Evolutionary conservation across 2,113 vertebrate species (phyloP), one percentile per base, ranked within the genome.

Genomic region (Irena cyanogastra): DNA sequence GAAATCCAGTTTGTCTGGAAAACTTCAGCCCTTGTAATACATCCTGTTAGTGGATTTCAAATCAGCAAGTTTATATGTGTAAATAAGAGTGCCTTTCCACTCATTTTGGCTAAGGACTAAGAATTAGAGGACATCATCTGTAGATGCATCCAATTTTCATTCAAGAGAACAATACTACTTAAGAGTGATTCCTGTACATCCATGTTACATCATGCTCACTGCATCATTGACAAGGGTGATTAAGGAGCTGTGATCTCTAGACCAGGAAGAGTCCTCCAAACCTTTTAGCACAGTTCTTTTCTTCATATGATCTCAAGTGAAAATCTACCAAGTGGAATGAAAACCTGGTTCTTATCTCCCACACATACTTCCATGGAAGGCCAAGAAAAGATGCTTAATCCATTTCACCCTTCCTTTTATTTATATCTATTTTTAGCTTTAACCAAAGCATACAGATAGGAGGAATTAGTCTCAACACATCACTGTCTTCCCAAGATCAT

Each of bases 1-100:
- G 91, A 95, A 95, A 94, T 90, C 89, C 84, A 93, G 78, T 87
- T 91, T 53, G 83, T 54, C 93, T 95, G 84, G 94, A 94, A 96
- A 94, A 93, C 66, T 49, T 63, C 30, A 54, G 81, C 47, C 50
- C 37, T 82, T 0, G 0, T 65, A 87, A 72, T 28, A 41, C 39
- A 80, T 88, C 87, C 89, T 90, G 54, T 83, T 42, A 76, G 49
- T 76, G 82, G 63, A 72, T 89, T 93, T 84, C 82, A 95, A 90
- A 96, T 88, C 84, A 91, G 90, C 75, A 94, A 93, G 53, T 89
- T 89, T 89, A 0, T 49, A 1, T 50, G 70, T 68, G 66, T 89
- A 79, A 89, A 75, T 87, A 72, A 30, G 71, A 70, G 30, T n/a
- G 28, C 33, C 44, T 93, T 79, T 95, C 81, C 78, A 90, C 49